Evolutionary conservation across 2,113 vertebrate genomes (phyloP).

Genomic region (Uria lomvia): DNA sequence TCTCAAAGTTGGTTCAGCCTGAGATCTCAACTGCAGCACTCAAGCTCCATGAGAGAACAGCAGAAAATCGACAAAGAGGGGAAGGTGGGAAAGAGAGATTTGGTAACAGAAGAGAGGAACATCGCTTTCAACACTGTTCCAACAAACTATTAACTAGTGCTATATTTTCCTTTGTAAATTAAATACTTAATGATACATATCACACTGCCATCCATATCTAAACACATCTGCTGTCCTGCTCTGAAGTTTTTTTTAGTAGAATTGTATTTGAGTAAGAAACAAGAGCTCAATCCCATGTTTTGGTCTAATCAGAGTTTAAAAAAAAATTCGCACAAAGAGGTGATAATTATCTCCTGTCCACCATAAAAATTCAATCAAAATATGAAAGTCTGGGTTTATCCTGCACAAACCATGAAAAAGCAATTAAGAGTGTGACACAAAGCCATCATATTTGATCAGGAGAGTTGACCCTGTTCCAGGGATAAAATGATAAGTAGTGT

Average conservation of each 20-base stretch:
- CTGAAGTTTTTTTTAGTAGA: background rate
- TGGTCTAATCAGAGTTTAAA: background rate
- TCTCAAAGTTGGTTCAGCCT: background rate
- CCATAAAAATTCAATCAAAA: slow-evolving; percentile 12
- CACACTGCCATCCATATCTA: background rate
- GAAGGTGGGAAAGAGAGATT: background rate
- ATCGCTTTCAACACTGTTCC: background rate
- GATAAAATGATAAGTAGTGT: slow-evolving; percentile 9
- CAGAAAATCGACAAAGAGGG: background rate
- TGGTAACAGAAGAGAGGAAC: background rate
- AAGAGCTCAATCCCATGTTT: background rate
- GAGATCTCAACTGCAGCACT: background rate
- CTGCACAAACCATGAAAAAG: background rate
- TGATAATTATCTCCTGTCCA: background rate
- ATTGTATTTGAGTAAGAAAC: background rate
- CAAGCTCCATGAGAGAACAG: background rate
- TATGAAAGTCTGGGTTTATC: background rate
- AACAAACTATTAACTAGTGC: background rate
- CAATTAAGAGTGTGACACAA: slow-evolving; percentile 15
- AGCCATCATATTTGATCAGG: background rate
- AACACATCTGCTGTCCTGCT: background rate
- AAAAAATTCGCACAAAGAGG: background rate
- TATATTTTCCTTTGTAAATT: background rate
- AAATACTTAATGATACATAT: background rate
- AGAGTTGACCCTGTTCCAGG: background rate